A percentile compares a stretch with the other conserved stretches of the same genome.
Evolutionary conservation across 2,888 invertebrate species (phyloP).

Genomic region (Sphaerophoria taeniata): DNA sequence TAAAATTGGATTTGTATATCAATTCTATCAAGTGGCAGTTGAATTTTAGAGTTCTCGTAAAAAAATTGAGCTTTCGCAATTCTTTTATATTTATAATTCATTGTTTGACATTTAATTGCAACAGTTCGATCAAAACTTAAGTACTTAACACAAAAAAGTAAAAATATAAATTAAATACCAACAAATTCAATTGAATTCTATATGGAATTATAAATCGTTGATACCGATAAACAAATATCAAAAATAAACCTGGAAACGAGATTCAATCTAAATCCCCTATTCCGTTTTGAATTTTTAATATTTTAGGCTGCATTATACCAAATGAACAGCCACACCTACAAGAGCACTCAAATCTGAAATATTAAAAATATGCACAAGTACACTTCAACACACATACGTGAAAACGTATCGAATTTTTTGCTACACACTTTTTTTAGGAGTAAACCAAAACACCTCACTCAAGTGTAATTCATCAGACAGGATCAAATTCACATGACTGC

Average conservation of each 20-base stretch:
- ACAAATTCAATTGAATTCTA: neutral
- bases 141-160: neutral
- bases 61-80: too few relatives aligned
- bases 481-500: constrained; percentile 62
- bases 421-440: neutral
- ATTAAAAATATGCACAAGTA: too few relatives aligned
- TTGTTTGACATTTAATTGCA: neutral
- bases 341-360: too few relatives aligned
- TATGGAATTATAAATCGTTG: neutral
- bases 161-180: neutral
- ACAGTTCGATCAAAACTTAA: neutral
- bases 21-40: too few relatives aligned
- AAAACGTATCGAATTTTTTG: neutral
- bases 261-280: constrained; percentile 6
- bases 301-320: too few relatives aligned
- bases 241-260: neutral
- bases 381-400: neutral
- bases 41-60: too few relatives aligned
- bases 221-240: neutral
- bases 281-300: too few relatives aligned
- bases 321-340: too few relatives aligned
- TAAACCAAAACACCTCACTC: constrained; percentile 36
- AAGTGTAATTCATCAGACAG: constrained; percentile 59
- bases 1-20: too few relatives aligned
- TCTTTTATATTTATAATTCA: neutral